These are phyloP conservation scores for Trachelus tabidus DNA, from an alignment of 2,888 invertebrate species.

Conservation along the genomic window DNA sequence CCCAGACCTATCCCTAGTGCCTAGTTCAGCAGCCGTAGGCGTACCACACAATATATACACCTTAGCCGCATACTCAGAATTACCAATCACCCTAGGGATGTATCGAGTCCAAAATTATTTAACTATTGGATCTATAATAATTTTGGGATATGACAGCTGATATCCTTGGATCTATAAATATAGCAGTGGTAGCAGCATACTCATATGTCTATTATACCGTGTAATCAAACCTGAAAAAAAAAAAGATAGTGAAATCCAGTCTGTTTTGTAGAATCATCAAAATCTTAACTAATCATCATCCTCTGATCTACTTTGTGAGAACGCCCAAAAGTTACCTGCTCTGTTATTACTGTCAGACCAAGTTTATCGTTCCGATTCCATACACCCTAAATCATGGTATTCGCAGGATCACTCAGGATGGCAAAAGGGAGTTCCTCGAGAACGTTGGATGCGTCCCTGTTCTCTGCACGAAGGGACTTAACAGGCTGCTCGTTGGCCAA, in stretches of 20 bases:
- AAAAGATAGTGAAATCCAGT: not conserved
- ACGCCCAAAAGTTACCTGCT: not conserved
- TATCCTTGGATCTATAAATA: not conserved
- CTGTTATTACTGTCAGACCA: not conserved
- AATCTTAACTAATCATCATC: not conserved
- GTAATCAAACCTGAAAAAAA: not conserved
- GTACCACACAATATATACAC: not conserved
- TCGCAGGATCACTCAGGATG: not conserved
- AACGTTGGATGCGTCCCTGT: slow-evolving; percentile 13
- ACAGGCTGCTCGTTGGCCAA: slow-evolving; percentile 15
- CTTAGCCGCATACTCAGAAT: not conserved
- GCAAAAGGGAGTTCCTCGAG: not conserved
- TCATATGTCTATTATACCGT: not conserved
- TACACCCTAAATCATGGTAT: not conserved
- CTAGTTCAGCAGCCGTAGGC: not conserved
- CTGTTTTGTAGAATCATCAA: not conserved
- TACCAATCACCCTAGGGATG: not conserved
- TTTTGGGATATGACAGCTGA: not conserved
- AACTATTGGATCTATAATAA: not conserved
- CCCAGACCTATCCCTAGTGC: not conserved
- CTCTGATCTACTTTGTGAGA: not conserved
- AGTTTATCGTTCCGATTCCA: not conserved
- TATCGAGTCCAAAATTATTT: not conserved
- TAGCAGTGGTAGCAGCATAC: not conserved
- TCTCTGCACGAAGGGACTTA: slow-evolving; percentile 24